Evolutionary conservation across 1,140 invertebrate species (phyloP).

Genomic region (Teleopsis dalmanni): DNA sequence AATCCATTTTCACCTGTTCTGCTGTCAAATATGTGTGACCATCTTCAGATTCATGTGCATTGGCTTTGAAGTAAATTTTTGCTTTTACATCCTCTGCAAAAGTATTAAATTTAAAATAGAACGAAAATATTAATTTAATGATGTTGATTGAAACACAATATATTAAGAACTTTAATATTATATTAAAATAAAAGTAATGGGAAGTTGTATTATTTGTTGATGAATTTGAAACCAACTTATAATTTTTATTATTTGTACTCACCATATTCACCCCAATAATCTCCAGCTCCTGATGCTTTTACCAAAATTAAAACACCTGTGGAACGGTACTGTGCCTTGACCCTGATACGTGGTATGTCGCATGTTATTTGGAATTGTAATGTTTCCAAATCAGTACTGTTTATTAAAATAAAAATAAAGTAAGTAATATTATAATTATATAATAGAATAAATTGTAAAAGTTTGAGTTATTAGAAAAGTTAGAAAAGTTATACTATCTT

Average conservation of each 20-base stretch:
- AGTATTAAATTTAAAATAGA: background rate
- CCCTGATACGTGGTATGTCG: conserved; percentile 67
- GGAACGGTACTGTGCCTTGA: conserved; percentile 65
- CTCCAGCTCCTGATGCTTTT: conserved; percentile 69
- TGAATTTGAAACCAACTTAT: background rate
- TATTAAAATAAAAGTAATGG: background rate
- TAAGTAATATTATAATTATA: background rate
- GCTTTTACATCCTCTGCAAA: conserved; percentile 66
- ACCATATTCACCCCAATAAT: conserved; percentile 84
- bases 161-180: background rate
- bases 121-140: background rate
- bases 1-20: conserved; percentile 72
- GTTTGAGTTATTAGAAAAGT: too few relatives aligned
- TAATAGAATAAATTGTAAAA: too few relatives aligned
- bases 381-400: conserved; percentile 63
- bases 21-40: conserved; percentile 58
- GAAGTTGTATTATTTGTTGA: background rate
- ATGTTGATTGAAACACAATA: background rate
- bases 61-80: conserved; percentile 70
- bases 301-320: conserved; percentile 69
- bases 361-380: conserved; percentile 71
- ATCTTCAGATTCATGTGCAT: conserved; percentile 48
- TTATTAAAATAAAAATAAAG: conserved; percentile 20
- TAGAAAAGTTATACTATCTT: too few relatives aligned
- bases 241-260: conserved; percentile 13